Percentiles rank a stretch among this genome's conserved stretches.
Conservation (phyloP, 2,888 invertebrate species). For the Latrodectus elegans region DNA sequence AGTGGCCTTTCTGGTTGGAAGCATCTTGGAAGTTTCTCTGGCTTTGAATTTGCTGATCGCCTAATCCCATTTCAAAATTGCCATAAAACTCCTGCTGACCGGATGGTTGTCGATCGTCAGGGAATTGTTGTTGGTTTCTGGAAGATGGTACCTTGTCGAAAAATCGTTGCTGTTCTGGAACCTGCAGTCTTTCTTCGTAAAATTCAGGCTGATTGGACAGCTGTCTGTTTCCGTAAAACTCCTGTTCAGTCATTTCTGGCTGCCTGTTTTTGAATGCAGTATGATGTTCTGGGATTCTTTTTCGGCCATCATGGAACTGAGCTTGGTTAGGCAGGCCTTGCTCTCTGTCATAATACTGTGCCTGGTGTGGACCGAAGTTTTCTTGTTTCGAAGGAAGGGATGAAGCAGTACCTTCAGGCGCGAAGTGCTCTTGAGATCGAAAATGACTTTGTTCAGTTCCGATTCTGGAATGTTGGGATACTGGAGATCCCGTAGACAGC, state of each 20-base stretch:
- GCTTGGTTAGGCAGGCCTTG: neutral
- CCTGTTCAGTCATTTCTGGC: neutral
- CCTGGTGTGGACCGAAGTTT: conserved; percentile 1
- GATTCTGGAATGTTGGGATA: neutral
- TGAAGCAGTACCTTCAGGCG: neutral
- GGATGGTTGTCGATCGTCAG: neutral
- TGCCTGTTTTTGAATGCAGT: neutral
- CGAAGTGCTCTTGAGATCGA: conserved; percentile 9
- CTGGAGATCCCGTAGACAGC: conserved; percentile 18
- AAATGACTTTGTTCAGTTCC: conserved; percentile 8
- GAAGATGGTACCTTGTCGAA: neutral
- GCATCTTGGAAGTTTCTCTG: neutral
- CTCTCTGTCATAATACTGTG: neutral
- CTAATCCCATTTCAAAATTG: neutral
- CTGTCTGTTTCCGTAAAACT: conserved; percentile 1
- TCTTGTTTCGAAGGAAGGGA: conserved; percentile 5
- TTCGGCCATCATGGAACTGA: neutral
- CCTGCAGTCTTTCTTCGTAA: too few species aligned
- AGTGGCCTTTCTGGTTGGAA: neutral
- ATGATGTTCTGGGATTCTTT: neutral
- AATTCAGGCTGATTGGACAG: neutral
- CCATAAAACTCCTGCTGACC: neutral
- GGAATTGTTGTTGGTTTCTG: neutral
- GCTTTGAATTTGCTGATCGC: neutral
- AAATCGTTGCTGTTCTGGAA: neutral